These are phyloP conservation scores for Lateolabrax maculatus DNA, from an alignment of 2,797 vertebrate genomes.

Conservation along the genomic window DNA sequence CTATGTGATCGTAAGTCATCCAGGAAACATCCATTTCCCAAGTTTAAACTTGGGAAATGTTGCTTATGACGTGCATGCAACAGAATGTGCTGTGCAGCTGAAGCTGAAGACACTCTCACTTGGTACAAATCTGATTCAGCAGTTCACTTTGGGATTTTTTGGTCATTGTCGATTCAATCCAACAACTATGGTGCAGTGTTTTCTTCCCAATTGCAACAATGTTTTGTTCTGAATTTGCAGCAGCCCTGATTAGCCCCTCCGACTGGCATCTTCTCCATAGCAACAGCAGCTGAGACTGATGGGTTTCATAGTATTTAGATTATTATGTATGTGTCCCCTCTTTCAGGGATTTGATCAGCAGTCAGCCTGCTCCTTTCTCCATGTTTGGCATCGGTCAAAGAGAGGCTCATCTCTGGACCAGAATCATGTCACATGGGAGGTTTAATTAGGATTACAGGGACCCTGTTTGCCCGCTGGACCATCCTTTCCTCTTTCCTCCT, in stretches of 20 bases:
- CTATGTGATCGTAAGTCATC: neutral
- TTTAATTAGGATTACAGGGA: slow-evolving; percentile 53
- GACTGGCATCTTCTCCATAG: neutral
- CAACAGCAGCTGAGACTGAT: neutral
- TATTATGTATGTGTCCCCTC: neutral
- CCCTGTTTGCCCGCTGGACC: slow-evolving; percentile 25
- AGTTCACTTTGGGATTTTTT: neutral
- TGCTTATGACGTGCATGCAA: neutral
- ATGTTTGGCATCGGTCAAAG: neutral
- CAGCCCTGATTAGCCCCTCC: neutral
- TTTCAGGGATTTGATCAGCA: neutral
- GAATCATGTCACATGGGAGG: slow-evolving; percentile 22
- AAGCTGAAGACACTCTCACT: neutral
- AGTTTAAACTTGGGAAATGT: neutral
- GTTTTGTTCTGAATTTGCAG: neutral
- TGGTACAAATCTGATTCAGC: neutral
- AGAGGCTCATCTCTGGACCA: slow-evolving; percentile 21
- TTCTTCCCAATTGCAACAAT: neutral
- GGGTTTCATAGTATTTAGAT: neutral
- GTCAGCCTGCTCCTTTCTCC: slow-evolving; percentile 2
- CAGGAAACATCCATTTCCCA: no score
- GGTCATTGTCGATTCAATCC: neutral
- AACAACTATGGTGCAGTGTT: neutral
- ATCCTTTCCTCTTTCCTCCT: slow-evolving; percentile 22
- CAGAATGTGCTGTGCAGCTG: neutral